phyloP scores from a whole-genome alignment of 2,888 invertebrate species.

The Lithophane ornitopus region DNA sequence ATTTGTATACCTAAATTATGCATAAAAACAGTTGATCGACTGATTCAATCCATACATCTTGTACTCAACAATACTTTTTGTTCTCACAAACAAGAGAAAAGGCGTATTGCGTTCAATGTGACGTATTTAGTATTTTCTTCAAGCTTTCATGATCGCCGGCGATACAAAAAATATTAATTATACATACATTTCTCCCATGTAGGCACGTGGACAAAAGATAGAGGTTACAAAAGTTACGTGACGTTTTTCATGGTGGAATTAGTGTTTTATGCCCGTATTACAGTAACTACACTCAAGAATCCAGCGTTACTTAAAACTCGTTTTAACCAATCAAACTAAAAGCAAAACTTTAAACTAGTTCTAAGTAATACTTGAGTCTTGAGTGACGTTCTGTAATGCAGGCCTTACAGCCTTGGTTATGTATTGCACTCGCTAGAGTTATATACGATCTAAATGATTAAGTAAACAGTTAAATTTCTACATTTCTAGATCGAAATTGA shows the following conservation, averaged over 20 bases:
- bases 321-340: too few relatives aligned
- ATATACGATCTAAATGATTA: neutral
- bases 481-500: neutral
- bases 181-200: conserved; percentile 52
- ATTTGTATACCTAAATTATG: conserved; percentile 5
- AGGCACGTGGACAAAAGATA: conserved; percentile 29
- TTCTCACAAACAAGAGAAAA: conserved; percentile 42
- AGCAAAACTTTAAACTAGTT: too few relatives aligned
- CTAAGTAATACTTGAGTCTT: too few relatives aligned
- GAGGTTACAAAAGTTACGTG: conserved; percentile 43
- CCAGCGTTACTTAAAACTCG: too few relatives aligned
- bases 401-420: neutral
- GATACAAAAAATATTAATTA: conserved; percentile 63
- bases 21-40: conserved; percentile 34
- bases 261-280: neutral
- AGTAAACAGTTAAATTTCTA: neutral
- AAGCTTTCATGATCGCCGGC: conserved; percentile 59
- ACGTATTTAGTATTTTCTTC: conserved; percentile 55
- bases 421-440: neutral
- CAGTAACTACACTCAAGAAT: too few relatives aligned
- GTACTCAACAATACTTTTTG: conserved; percentile 40
- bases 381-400: too few relatives aligned
- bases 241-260: neutral
- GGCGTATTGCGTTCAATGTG: conserved; percentile 48
- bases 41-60: conserved; percentile 20